These are phyloP conservation scores for Oligia strigilis DNA, from an alignment of 2,888 invertebrate genomes.

Conservation along the genomic window DNA sequence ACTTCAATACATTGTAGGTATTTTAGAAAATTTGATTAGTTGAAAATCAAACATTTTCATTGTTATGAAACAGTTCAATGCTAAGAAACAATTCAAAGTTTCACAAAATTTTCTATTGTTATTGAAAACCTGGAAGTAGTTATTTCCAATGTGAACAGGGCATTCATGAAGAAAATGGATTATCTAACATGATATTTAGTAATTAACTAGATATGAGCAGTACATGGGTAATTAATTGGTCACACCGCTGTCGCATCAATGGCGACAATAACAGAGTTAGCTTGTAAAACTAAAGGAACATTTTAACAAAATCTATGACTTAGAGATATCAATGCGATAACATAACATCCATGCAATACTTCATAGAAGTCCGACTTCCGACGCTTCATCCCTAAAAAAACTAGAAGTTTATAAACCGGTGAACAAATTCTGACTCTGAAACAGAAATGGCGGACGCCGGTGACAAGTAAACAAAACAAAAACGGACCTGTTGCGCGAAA, in stretches of 20 bases:
- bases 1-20: neutral
- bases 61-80: constrained; percentile 16
- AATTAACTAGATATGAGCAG: constrained; percentile 12
- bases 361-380: constrained; percentile 8
- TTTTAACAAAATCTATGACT: constrained; percentile 43
- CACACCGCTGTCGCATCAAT: constrained; percentile 52
- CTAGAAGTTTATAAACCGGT: constrained; percentile 77
- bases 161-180: neutral
- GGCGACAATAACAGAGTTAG: constrained; percentile 62
- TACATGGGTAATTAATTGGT: constrained; percentile 47
- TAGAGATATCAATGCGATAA: constrained; percentile 13
- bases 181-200: neutral
- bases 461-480: constrained; percentile 92
- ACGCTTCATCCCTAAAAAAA: constrained; percentile 34
- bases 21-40: neutral
- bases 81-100: neutral
- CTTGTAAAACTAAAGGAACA: constrained; percentile 17
- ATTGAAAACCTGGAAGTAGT: constrained; percentile 6
- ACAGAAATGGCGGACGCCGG: constrained; percentile 91
- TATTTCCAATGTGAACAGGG: neutral
- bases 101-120: constrained; percentile 12
- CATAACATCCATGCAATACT: constrained; percentile 33
- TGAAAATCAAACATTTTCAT: constrained; percentile 16
- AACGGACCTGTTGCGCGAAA: constrained; percentile 91
- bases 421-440: constrained; percentile 83